Conservation (phyloP, 2,888 invertebrate species). For the Zeuzera pyrina region DNA sequence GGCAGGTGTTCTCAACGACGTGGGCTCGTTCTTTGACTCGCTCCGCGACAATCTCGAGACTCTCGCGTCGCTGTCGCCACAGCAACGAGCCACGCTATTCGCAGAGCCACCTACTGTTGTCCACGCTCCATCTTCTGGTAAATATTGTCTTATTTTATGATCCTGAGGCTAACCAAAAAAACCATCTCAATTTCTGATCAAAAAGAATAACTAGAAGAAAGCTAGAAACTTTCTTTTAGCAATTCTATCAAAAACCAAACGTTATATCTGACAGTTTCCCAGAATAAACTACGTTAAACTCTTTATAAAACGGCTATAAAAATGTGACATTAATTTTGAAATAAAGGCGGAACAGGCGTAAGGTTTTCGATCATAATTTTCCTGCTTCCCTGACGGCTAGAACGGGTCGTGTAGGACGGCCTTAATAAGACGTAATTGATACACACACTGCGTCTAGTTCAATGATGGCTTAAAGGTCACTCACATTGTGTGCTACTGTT, state of each 20-base stretch:
- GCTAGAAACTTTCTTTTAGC: no score
- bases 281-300: no score
- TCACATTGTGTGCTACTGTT: no score
- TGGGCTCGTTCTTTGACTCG: slow-evolving; percentile 68
- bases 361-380: slow-evolving; percentile 8
- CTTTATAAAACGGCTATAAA: no score
- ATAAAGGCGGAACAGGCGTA: no score
- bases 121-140: slow-evolving; percentile 40
- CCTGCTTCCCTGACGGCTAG: slow-evolving; percentile 13
- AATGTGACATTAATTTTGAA: no score
- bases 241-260: no score
- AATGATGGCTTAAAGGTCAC: background rate
- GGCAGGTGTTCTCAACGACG: slow-evolving; percentile 65
- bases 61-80: slow-evolving; percentile 50
- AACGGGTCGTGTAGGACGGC: slow-evolving; percentile 5
- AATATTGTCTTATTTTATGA: slow-evolving; percentile 14
- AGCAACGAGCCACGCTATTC: slow-evolving; percentile 43
- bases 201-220: no score
- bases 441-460: slow-evolving; percentile 1
- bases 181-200: no score
- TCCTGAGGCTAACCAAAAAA: no score
- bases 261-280: no score
- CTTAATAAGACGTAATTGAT: slow-evolving; percentile 12
- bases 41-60: slow-evolving; percentile 64
- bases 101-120: slow-evolving; percentile 49